Base-by-base conservation (phyloP, 2,113 vertebrate genomes). In the Podocnemis expansa region DNA sequence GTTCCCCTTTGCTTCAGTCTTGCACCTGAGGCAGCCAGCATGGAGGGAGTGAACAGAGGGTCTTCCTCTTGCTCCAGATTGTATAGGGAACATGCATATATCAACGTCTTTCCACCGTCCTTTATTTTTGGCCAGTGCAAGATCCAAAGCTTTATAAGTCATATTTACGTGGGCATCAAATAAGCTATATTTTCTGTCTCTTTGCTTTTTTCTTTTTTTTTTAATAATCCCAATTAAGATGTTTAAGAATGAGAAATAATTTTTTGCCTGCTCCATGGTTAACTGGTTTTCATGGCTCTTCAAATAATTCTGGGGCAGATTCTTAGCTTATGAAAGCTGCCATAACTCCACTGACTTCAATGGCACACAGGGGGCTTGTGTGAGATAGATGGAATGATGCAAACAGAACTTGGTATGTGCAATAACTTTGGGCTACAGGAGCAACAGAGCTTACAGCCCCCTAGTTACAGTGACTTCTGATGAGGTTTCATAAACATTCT, bases 101-200 rank as follows among this genome's bases (percentile, higher is more conserved):
- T 8, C 24, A 55, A 1, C 84, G 58, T 12, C 41, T 94, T 96
- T 88, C 31, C 54, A 73, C 82, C 55, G 43, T 51, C 34, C 51
- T 78, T 78, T 58, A 34, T 25, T 91, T 88, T 70, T 95, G 29
- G 54, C 13, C 51, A 75, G 80, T 78, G 29, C 82, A 93, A 54
- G 19, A 58, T 88, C 38, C 47, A 73, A 8, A 84, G 60, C 2
- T 5, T 3, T 78, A 17, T 86, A 63, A 80, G 8, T 73, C 91
- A 58, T 14, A 9, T 5, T 80, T 38, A 38, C 73, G 25, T 52
- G 16, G 6, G 21, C 93, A 41, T 93, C 83, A 49, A 91, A 80
- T 45, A 76, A 25, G 43, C 38, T 88, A 16, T 80, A 84, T 67
- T 34, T 19, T 90, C 78, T 52, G 21, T 70, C 41, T 25, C 10